Conservation (phyloP, 2,888 invertebrate genomes). For the Dexiosoma caninum region DNA sequence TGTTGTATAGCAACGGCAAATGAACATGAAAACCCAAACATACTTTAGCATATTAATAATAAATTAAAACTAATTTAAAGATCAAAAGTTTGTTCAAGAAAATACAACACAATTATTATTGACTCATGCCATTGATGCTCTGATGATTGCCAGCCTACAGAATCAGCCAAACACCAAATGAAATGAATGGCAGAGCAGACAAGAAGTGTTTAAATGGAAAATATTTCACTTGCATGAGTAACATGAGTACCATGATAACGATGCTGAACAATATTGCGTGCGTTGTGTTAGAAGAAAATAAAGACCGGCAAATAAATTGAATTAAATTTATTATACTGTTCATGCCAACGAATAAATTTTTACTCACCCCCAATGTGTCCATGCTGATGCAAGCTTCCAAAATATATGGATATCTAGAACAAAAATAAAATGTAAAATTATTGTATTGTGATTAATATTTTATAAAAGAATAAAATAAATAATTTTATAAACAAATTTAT, state of each 20-base stretch:
- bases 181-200: background rate
- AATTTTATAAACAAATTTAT: too few species aligned
- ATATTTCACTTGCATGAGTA: too few species aligned
- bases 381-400: slow-evolving; percentile 6
- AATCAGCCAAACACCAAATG: background rate
- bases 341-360: background rate
- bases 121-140: slow-evolving; percentile 49
- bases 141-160: slow-evolving; percentile 31
- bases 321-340: too few species aligned
- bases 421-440: background rate
- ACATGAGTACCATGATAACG: background rate
- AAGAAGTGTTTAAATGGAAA: background rate
- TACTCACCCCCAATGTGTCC: slow-evolving; percentile 15
- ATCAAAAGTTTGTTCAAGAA: slow-evolving; percentile 50
- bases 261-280: background rate
- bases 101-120: slow-evolving; percentile 45
- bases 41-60: slow-evolving; percentile 53
- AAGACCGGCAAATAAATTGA: background rate
- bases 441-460: too few species aligned
- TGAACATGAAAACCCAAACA: slow-evolving; percentile 16
- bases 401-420: too few species aligned
- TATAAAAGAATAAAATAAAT: too few species aligned
- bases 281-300: background rate
- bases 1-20: background rate
- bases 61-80: slow-evolving; percentile 62